phyloP scores from a whole-genome alignment of 2,797 vertebrate genomes.

The Xenops minutus region DNA sequence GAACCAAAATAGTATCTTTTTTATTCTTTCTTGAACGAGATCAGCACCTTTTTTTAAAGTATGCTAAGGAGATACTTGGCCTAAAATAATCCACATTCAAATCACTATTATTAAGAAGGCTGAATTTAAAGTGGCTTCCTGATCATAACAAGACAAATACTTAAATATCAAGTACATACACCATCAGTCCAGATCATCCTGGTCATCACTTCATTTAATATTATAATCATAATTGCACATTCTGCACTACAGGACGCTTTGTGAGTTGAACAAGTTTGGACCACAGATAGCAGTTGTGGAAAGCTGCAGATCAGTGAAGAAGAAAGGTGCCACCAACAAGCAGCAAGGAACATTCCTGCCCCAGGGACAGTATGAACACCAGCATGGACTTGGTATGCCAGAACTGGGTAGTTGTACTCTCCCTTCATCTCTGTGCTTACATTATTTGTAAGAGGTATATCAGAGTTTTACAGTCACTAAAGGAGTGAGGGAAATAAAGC shows the following conservation, averaged over 20 bases:
- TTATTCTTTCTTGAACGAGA: neutral
- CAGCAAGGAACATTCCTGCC: neutral
- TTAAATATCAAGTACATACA: neutral
- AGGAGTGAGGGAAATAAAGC: neutral
- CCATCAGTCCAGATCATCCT: neutral
- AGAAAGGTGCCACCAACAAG: neutral
- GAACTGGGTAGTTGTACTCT: neutral
- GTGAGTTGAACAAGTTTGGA: neutral
- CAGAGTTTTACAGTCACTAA: neutral
- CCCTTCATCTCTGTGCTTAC: rapidly evolving
- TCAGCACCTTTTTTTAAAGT: neutral
- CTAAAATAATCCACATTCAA: neutral
- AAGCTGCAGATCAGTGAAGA: neutral
- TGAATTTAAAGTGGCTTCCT: neutral
- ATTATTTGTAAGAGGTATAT: neutral
- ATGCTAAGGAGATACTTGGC: neutral
- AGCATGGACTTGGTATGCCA: neutral
- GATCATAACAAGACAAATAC: neutral
- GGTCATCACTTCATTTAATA: neutral
- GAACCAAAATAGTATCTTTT: neutral
- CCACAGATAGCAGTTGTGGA: neutral
- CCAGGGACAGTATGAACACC: rapidly evolving
- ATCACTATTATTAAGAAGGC: neutral
- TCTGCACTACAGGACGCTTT: neutral
- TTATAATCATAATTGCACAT: neutral